Evolutionary conservation across 2,113 vertebrate genomes (phyloP), one percentile per base, ranked within the genome.

Genomic region (Anhinga anhinga): DNA sequence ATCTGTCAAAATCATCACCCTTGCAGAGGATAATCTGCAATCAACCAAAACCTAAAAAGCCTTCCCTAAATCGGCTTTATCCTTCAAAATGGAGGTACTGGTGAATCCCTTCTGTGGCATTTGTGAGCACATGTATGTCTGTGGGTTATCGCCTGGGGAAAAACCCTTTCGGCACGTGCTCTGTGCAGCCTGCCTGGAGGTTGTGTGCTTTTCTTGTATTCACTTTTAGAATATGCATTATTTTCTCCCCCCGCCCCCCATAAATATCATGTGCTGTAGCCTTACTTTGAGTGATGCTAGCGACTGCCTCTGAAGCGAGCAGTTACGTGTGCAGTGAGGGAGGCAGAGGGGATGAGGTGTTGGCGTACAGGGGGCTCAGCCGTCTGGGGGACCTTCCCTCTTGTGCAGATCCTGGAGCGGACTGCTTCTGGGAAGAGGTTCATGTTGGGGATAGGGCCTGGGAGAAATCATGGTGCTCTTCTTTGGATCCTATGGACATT

Each of bases 271-370:
- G 7, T 67, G 40, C 66, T 1, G 2, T 38, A 7, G 45, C 42
- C 26, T 45, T 36, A 26, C 32, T 44, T 15, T 7, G 45, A 44
- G 19, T 2, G 36, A n/a, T 22, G 38, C 17, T 10, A 7, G 49
- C 7, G 50, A 16, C 34, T 26, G 21, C 19, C 27, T 32, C 22
- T 6, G 26, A 81, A 65, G 69, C 1, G 5, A 71, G 44, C 1
- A 2, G 30, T 38, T 44, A 1, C 3, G 5, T 7, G 34, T 21
- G 25, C 0, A 3, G 29, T 0, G 3, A 52, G 63, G 26, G 32
- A 34, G 27, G 22, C 22, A 26, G 50, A 71, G 19, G 26, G 45
- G 21, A 4, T 32, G 61, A n/a, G 29, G 13, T 17, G 59, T 34
- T 0, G 11, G 22, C 45, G 21, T 55, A 15, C 10, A 5, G 47